Evolutionary conservation across 2,797 vertebrate species (phyloP), one percentile per base, ranked within the genome.

Genomic region (Synaphobranchus kaupii): DNA sequence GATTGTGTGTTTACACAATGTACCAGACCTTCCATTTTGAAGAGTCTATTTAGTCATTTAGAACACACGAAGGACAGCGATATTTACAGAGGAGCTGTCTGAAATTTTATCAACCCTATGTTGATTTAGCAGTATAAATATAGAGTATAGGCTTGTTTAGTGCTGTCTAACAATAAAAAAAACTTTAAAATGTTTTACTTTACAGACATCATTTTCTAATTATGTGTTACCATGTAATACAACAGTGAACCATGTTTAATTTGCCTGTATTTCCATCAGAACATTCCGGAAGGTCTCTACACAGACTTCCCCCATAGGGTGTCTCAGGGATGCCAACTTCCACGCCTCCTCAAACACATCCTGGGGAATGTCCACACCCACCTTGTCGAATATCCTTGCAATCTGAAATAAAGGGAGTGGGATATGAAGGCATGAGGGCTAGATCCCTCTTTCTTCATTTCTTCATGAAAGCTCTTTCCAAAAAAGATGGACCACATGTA

Each of bases 261-360:
- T 92, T 58, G 91, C 92, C 48, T 96, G 90, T 28, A 97, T 92
- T 90, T 97, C 96, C 92, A 93, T 90, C 52, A 99, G 94, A 66
- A 94, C 87, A 0, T 94, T 92, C 82, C 94, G 93, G 92, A 99
- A 96, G 87, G 60, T 94, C 89, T 98, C 96, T 1, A 98, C 91
- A 91, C 95, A 97, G 88, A 98, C 96, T 85, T 97, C 94, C 87
- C 97, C 96, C 44, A 86, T 90, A 0, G 95, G 93, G 78, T 97
- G 94, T 90, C 93, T 97, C 88, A 86, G 90, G 82, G 95, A 93
- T 0, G 97, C 96, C 91, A 96, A 91, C 88, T 94, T 94, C 98
- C 98, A 98, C n/a, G 95, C 93, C 87, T 97, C 95, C 88, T 98
- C 96, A 90, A 98, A 97, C 1, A 85, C 95, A 89, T 96, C 95